Base-by-base conservation (phyloP, 2,797 vertebrate species). In the Pterois miles region DNA sequence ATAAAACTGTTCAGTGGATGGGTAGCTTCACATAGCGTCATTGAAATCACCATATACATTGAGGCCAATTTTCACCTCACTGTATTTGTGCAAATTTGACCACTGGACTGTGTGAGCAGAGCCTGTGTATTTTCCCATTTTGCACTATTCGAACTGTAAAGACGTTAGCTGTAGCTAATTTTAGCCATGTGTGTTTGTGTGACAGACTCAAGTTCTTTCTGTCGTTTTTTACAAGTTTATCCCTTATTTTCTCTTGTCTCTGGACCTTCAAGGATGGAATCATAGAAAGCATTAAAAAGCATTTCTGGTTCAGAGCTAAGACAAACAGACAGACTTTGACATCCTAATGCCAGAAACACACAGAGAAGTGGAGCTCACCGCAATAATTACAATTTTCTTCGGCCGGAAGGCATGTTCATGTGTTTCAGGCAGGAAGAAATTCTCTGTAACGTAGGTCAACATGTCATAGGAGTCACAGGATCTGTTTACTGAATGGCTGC, bases 381-480 rank as follows among this genome's bases (percentile, higher is more conserved):
- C 40, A 43, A 43, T 43, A 43, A 43, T 43, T 43, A 0, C 18
- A 43, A 43, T 18, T 0, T 18, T 0, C 40, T 43, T 16, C 3
- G 1, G 0, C 40, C 0, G 40, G 46, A 0, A 48, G 20, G 46
- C 8, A 20, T 48, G 46, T 20, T 48, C 46, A 48, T 48, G 46
- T 48, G 46, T 48, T 48, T n/a, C 46, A 48, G 46, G 20, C 0
- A n/a, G 8, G 46, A 48, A 18, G 16, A 43, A 18, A 48, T 48
- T n/a, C 20, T 48, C 0, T 43, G 14, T 18, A 43, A 18, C 8
- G 20, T 18, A 48, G 20, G 46, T 48, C 16, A 48, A n/a, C 8
- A 48, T n/a, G 46, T 48, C 18, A n/a, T n/a, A 10, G 46, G 20
- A 48, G 46, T 48, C 46, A n/a, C 8, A n/a, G 46, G 46, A 48